These are phyloP conservation scores for Lasioglossum leucozonium DNA, from an alignment of 2,888 invertebrate species.

Conservation along the genomic window DNA sequence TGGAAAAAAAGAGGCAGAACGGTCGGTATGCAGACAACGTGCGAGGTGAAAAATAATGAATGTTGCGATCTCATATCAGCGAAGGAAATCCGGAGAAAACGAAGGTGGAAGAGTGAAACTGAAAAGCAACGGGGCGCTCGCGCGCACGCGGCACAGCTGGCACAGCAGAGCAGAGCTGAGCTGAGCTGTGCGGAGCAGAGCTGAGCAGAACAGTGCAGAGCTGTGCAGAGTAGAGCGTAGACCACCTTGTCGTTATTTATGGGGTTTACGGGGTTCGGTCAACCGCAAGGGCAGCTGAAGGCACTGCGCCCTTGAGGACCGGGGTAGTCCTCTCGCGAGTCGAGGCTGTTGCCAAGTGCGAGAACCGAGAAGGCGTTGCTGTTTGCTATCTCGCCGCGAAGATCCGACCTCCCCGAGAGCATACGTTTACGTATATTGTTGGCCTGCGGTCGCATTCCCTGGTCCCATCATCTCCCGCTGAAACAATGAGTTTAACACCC, in stretches of 20 bases:
- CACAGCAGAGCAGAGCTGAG: conserved; percentile 32
- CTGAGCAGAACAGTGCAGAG: background rate
- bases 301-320: conserved; percentile 74
- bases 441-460: conserved; percentile 74
- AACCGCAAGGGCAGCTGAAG: conserved; percentile 76
- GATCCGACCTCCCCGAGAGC: conserved; percentile 62
- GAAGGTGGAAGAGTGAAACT: conserved; percentile 60
- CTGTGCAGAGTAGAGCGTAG: conserved; percentile 18
- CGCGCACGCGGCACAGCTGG: conserved; percentile 60
- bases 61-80: conserved; percentile 1
- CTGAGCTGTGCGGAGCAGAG: background rate
- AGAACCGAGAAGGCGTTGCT: conserved; percentile 74
- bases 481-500: conserved; percentile 68
- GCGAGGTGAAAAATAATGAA: background rate
- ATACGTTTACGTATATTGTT: conserved; percentile 78
- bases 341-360: conserved; percentile 73
- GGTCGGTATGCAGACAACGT: conserved; percentile 6
- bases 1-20: background rate
- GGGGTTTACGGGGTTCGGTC: conserved; percentile 77
- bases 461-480: conserved; percentile 66
- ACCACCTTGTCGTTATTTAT: conserved; percentile 76
- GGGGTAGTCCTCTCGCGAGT: conserved; percentile 54
- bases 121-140: conserved; percentile 48
- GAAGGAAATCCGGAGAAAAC: conserved; percentile 44
- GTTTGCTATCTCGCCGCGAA: conserved; percentile 74